Conservation (phyloP, 2,113 vertebrate species). For the Ophiodon elongatus region DNA sequence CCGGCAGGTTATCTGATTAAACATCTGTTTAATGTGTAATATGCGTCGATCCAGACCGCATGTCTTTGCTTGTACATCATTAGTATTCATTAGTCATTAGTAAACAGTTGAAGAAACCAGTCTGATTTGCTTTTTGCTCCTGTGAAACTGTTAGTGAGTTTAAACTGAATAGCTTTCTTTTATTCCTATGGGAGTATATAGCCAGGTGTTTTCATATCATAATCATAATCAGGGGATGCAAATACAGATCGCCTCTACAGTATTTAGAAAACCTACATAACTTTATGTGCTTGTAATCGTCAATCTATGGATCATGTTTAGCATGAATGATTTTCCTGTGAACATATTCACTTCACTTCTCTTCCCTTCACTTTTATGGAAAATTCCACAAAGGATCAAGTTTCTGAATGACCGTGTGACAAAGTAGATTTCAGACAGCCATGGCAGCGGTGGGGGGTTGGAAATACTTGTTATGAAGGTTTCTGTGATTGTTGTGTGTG, state of each 20-base stretch:
- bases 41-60: neutral
- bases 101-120: neutral
- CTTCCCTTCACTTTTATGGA: neutral
- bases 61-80: neutral
- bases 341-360: neutral
- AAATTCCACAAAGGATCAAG: neutral
- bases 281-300: neutral
- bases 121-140: neutral
- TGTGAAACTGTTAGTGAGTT: neutral
- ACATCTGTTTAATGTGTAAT: neutral
- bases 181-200: neutral
- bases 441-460: neutral
- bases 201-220: neutral
- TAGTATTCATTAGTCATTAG: neutral
- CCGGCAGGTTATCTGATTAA: neutral
- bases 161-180: neutral
- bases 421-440: neutral
- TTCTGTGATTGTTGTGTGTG: constrained; percentile 23
- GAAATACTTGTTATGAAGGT: neutral
- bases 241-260: neutral
- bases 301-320: neutral
- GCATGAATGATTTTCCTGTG: neutral
- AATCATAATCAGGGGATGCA: neutral
- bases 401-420: neutral
- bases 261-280: neutral